Evolutionary conservation across 2,888 invertebrate species (phyloP).

Genomic region (Metallyticus violacea): DNA sequence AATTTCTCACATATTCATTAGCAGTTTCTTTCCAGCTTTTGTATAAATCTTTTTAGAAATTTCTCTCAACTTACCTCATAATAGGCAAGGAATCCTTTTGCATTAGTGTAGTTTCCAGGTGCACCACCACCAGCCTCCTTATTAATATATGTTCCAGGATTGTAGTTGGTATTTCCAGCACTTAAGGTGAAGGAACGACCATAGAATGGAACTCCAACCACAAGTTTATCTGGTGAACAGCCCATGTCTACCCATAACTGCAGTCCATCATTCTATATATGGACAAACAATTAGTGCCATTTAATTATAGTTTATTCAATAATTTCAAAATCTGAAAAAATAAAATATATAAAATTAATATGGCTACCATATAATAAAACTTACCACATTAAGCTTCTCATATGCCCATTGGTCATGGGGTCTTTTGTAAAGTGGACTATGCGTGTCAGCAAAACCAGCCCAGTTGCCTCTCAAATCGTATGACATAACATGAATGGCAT

Average conservation of each 20-base stretch:
- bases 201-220: slow-evolving; percentile 89
- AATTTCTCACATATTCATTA: no score
- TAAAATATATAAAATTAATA: background rate
- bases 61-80: slow-evolving; percentile 76
- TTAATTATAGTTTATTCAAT: background rate
- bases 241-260: slow-evolving; percentile 86
- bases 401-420: slow-evolving; percentile 88
- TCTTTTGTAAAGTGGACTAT: slow-evolving; percentile 81
- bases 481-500: slow-evolving; percentile 83
- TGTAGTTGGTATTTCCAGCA: slow-evolving; percentile 77
- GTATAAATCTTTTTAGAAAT: no score
- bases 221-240: slow-evolving; percentile 80
- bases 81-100: slow-evolving; percentile 82
- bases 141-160: slow-evolving; percentile 44
- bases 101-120: slow-evolving; percentile 82
- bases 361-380: no score
- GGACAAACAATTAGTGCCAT: background rate
- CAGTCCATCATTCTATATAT: slow-evolving; percentile 75
- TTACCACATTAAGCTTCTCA: slow-evolving; percentile 84
- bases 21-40: no score
- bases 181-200: slow-evolving; percentile 82
- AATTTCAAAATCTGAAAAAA: background rate
- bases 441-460: slow-evolving; percentile 88
- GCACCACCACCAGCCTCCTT: slow-evolving; percentile 79
- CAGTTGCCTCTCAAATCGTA: slow-evolving; percentile 85